A percentile compares a stretch with the other conserved stretches of the same genome.
These are phyloP conservation scores for Amazona vittata DNA, from an alignment of 2,113 vertebrate species.

Conservation along the genomic window DNA sequence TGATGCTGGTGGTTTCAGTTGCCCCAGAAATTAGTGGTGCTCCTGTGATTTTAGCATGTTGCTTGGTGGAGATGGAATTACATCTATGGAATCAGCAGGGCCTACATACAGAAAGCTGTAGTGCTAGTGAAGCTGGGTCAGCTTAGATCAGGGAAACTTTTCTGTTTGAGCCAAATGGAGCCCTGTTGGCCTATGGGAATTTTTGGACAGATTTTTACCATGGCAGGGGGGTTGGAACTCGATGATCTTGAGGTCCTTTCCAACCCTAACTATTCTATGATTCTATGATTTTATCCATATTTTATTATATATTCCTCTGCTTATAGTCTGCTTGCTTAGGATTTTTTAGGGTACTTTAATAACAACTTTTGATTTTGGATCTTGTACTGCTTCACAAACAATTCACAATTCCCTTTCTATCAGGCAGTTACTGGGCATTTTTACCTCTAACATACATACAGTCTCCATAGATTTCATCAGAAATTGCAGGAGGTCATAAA, in stretches of 20 bases:
- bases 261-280: no score
- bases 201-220: not conserved
- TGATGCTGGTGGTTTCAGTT: not conserved
- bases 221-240: no score
- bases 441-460: fast-evolving
- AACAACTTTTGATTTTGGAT: not conserved
- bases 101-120: not conserved
- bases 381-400: not conserved
- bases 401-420: not conserved
- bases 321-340: not conserved
- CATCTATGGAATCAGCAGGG: fast-evolving
- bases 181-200: not conserved
- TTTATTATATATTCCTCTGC: not conserved
- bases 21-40: not conserved
- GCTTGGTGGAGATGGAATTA: not conserved
- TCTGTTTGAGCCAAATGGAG: not conserved
- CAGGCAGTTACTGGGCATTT: not conserved
- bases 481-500: not conserved
- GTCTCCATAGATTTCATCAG: not conserved
- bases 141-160: not conserved
- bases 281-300: not conserved
- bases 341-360: not conserved
- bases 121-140: not conserved
- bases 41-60: not conserved
- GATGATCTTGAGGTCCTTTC: no score